A percentile compares a stretch with the other conserved stretches of the same genome.
These are phyloP conservation scores for Polyergus mexicanus DNA, from an alignment of 1,140 invertebrate genomes.

Conservation along the genomic window DNA sequence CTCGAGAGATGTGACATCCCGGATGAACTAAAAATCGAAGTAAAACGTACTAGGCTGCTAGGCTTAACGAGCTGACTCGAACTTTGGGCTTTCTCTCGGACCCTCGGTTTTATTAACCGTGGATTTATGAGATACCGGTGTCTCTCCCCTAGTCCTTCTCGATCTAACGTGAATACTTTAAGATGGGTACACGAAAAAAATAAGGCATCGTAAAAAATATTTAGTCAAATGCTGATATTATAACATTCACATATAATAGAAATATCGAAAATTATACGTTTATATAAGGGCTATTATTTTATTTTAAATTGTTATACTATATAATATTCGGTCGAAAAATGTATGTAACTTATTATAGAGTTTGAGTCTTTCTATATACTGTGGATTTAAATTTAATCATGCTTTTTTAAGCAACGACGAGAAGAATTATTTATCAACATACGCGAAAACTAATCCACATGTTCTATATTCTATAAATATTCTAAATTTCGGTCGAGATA, in stretches of 20 bases:
- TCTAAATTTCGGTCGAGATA: background rate
- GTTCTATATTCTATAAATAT: background rate
- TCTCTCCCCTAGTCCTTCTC: background rate
- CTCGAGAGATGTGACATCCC: background rate
- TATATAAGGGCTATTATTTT: background rate
- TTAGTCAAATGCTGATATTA: background rate
- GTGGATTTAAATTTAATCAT: background rate
- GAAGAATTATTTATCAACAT: conserved; percentile 2
- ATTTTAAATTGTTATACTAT: conserved; percentile 1
- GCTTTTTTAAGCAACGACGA: background rate
- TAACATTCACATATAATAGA: background rate
- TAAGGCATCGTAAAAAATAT: background rate
- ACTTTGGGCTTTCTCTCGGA: conserved; percentile 15
- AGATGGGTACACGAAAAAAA: background rate
- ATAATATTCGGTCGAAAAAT: background rate
- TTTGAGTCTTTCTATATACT: too few relatives aligned
- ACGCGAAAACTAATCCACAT: background rate
- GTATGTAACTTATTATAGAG: too few relatives aligned
- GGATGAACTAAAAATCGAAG: conserved; percentile 35
- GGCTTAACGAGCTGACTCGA: conserved; percentile 36
- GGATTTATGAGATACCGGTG: conserved; percentile 17
- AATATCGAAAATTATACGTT: background rate
- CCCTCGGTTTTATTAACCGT: conserved; percentile 21
- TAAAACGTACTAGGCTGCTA: conserved; percentile 23
- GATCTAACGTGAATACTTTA: background rate